Evolutionary conservation across 2,797 vertebrate genomes (phyloP).

Genomic region (Hyperoplus lanceolatus): DNA sequence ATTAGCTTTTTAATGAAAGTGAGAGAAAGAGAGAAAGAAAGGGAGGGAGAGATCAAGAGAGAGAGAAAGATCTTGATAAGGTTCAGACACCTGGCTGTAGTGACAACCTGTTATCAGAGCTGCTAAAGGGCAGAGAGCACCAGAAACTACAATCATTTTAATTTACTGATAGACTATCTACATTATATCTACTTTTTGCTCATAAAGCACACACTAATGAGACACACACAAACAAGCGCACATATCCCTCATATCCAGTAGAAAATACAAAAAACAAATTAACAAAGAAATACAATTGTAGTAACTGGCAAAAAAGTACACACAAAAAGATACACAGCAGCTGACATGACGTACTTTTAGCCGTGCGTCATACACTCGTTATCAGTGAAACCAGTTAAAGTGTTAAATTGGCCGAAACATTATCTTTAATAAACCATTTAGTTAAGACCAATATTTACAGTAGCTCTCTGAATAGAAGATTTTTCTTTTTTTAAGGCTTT

Average conservation of each 20-base stretch:
- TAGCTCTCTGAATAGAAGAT: constrained; percentile 80
- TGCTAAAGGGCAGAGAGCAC: constrained; percentile 54
- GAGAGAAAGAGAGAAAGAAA: not conserved
- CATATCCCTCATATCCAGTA: not conserved
- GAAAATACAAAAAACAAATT: not conserved
- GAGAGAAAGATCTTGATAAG: constrained; percentile 85
- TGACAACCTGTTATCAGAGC: constrained; percentile 84
- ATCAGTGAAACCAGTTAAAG: constrained; percentile 70
- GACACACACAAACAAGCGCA: not conserved
- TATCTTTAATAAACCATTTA: constrained; percentile 83
- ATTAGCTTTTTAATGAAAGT: constrained; percentile 10
- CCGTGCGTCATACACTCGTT: constrained; percentile 70
- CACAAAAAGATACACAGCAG: constrained; percentile 55
- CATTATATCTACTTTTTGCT: constrained; percentile 25
- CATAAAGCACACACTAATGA: constrained; percentile 23
- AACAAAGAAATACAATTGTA: not conserved
- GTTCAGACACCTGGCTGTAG: constrained; percentile 89
- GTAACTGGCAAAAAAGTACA: constrained; percentile 2
- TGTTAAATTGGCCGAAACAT: constrained; percentile 78
- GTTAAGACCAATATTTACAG: constrained; percentile 78
- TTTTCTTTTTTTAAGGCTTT: constrained; percentile 73
- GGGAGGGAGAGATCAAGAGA: constrained; percentile 54
- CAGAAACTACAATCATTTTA: constrained; percentile 38
- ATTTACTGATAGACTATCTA: constrained; percentile 41
- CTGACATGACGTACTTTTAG: constrained; percentile 62